A percentile compares a stretch with the other conserved stretches of the same genome.
Conservation (phyloP, 2,888 invertebrate genomes). For the Chloroclysta siterata region DNA sequence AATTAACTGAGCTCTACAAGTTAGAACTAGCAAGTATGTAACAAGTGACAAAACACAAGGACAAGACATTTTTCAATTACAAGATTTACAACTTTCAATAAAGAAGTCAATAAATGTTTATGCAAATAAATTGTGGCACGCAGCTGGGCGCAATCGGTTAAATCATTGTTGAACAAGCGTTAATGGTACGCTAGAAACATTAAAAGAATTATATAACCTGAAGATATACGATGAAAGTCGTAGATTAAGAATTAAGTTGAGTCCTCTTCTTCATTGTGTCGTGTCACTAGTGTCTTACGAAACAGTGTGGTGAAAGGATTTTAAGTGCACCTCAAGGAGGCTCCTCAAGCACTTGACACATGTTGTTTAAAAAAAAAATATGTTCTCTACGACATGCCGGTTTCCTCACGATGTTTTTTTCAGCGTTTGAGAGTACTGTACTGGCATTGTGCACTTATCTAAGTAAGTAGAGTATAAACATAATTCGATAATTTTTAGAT, state of each 20-base stretch:
- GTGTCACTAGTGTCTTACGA: no score
- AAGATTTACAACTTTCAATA: constrained; percentile 35
- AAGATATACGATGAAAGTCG: neutral
- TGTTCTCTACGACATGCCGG: no score
- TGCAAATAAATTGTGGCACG: constrained; percentile 36
- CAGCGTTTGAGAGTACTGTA: no score
- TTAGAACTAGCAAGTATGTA: neutral
- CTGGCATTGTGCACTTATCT: no score
- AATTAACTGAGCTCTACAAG: neutral
- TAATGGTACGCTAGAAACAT: neutral
- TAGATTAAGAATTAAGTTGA: no score
- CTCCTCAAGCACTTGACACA: no score
- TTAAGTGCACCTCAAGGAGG: no score
- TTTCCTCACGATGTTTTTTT: no score
- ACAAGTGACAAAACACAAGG: constrained; percentile 17
- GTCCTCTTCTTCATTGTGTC: no score
- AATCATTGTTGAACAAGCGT: constrained; percentile 32
- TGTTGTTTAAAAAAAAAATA: no score
- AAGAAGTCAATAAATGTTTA: constrained; percentile 36
- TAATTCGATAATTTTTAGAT: neutral
- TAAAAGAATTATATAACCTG: neutral
- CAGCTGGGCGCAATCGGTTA: constrained; percentile 38
- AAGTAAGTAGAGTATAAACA: no score
- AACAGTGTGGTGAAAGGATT: no score
- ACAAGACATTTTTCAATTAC: constrained; percentile 30